Conservation (phyloP, 1,140 invertebrate genomes). For the Rhagoletis zephyria region DNA sequence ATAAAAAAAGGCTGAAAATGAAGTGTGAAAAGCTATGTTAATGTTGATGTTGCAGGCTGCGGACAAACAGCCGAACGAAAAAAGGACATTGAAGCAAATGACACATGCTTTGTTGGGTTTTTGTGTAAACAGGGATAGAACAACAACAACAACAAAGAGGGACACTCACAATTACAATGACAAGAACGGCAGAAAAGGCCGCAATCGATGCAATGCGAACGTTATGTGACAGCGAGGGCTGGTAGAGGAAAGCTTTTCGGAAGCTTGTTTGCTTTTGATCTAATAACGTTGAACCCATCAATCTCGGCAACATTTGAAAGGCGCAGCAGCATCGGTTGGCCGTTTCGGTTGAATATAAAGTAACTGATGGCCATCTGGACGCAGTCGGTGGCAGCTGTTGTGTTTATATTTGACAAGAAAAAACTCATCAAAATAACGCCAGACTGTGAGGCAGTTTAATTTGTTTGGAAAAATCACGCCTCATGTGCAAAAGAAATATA, state of each 20-base stretch:
- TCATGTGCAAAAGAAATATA: too few relatives aligned
- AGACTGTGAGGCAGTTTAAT: not conserved
- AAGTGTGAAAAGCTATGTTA: not conserved
- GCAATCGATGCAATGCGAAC: not conserved
- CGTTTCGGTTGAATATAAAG: not conserved
- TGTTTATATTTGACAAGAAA: not conserved
- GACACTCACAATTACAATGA: not conserved
- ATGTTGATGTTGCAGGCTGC: not conserved
- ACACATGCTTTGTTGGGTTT: not conserved
- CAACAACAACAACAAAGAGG: not conserved
- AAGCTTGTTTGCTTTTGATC: not conserved
- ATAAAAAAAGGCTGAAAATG: not conserved
- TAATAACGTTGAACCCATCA: constrained; percentile 19
- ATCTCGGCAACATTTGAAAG: constrained; percentile 12
- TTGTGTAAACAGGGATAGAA: not conserved
- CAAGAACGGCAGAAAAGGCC: not conserved
- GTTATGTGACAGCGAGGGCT: not conserved
- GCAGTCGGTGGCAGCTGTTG: not conserved
- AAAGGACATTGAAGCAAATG: not conserved
- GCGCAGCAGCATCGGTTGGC: not conserved
- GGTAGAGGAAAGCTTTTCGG: not conserved
- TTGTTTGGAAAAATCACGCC: too few relatives aligned
- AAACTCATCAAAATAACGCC: too few relatives aligned
- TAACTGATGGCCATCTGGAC: not conserved
- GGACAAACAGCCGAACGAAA: constrained; percentile 1